A percentile compares a stretch with the other conserved stretches of the same genome.
These are phyloP conservation scores for Mya arenaria DNA, from an alignment of 1,140 invertebrate genomes.

Conservation along the genomic window DNA sequence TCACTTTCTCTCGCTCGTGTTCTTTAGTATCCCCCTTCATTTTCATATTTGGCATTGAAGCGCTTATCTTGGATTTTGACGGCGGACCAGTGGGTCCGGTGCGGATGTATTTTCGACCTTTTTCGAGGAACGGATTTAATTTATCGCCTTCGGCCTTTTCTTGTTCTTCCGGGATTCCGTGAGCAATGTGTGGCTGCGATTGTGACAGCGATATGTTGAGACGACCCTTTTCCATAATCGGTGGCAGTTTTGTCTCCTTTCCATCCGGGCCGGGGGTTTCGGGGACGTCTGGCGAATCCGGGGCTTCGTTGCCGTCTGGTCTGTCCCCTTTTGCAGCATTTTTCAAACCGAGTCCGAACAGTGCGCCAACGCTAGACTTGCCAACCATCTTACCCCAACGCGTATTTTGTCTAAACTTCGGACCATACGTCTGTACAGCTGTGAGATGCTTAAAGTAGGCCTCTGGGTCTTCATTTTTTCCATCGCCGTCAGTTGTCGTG, in stretches of 20 bases:
- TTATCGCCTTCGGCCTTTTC: constrained; percentile 20
- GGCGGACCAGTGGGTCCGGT: constrained; percentile 10
- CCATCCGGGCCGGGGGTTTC: background rate
- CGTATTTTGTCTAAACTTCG: constrained; percentile 62
- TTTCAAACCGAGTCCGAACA: constrained; percentile 39
- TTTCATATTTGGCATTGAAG: constrained; percentile 51
- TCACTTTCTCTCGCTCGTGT: background rate
- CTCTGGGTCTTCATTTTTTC: constrained; percentile 65
- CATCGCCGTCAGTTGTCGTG: constrained; percentile 50
- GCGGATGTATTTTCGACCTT: constrained; percentile 49
- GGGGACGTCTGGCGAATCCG: constrained; percentile 22
- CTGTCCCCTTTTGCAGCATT: constrained; percentile 38
- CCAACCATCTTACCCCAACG: constrained; percentile 69
- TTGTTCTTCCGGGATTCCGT: constrained; percentile 22
- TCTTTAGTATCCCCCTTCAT: constrained; percentile 30
- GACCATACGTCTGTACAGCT: constrained; percentile 62
- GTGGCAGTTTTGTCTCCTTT: constrained; percentile 39
- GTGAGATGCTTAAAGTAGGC: constrained; percentile 70
- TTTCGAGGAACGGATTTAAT: constrained; percentile 15
- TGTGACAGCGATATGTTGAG: constrained; percentile 49
- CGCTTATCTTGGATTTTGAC: constrained; percentile 19
- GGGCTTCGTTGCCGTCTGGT: constrained; percentile 22
- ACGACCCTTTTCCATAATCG: constrained; percentile 37
- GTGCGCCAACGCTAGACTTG: constrained; percentile 37
- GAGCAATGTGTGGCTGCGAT: constrained; percentile 27